Evolutionary conservation across 1,140 invertebrate genomes (phyloP), one percentile per base, ranked within the genome.

Genomic region (Drosophila melanica): DNA sequence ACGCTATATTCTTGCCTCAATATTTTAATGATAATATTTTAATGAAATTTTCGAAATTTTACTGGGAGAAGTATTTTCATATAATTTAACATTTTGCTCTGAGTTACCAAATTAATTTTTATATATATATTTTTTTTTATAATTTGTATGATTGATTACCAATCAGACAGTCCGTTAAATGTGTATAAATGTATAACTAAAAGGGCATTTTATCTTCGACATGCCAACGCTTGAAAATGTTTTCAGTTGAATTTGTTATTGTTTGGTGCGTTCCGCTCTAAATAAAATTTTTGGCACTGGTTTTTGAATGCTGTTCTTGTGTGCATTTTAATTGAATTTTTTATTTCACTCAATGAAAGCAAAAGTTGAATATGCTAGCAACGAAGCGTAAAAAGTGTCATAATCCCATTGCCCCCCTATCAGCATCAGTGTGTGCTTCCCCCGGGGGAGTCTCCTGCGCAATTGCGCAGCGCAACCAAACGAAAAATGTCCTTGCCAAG

Each of bases 271-370:
- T 84, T 84, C 59, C 77, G 81, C 68, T 80, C 81, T 63, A 74
- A 74, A 76, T 79, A 80, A 35, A 35, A 9, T 35, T 86, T 78
- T 53, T 79, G 71, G 65, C 76, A 68, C 69, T 47, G 71, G 35
- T 42, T 64, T 64, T 44, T 63, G 48, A 48, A 63, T 59, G 79
- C 58, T 55, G 63, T 81, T 59, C 81, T 74, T 76, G 69, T 89
- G 79, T 71, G 79, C 73, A 79, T 77, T 89, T 89, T 87, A 87
- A 87, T 87, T 87, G 82, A 87, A 89, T 87, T 87, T 89, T 89
- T 89, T 81, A 89, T 87, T 79, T 82, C 65, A 59, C 58, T 81
- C 82, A 82, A 79, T 87, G 77, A 87, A 86, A 82, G 82, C 79
- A 79, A 79, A 74, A 81, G 82, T 74, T 74, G 64, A 75, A 87